Base-by-base conservation (phyloP, 2,888 invertebrate genomes). In the Philonicus albiceps region DNA sequence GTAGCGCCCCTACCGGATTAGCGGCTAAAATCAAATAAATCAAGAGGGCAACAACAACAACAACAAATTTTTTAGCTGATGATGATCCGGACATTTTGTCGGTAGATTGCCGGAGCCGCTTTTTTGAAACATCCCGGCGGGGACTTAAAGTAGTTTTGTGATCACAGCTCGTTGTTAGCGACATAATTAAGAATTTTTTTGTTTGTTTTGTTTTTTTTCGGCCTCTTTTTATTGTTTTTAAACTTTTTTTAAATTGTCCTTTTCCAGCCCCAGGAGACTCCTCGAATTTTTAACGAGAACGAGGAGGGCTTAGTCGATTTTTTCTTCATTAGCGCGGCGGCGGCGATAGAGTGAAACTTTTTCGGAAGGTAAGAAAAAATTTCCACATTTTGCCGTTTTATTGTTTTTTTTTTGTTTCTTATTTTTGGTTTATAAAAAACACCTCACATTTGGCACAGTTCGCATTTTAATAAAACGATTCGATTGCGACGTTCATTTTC, bases 61-160 rank as follows among this genome's bases (percentile, higher is more conserved):
- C 27, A 5, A 64, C n/a, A n/a, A n/a, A n/a, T n/a, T n/a, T 22
- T 22, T 7, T 49, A 0, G 43, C 30, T 4, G 30, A 49, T 11
- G 78, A 7, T n/a, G 34, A 13, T 8, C 30, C 31, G 6, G 37
- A 8, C 0, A 22, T 11, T 34, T 16, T 74, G n/a, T 11, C n/a
- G 74, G 37, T 4, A 1, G 49, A 40, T 2, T 64, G 73, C 40
- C 84, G 72, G 13, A 88, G 83, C 22, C 88, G 88, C 85, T 89
- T 89, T 22, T 87, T 88, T 78, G 88, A 88, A 6, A 89, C 88
- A 87, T 89, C 88, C 30, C 88, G 87, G 11, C 89, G 87, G 74
- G 88, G 88, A 88, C 88, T 89, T 88, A 88, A 87, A 88, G 88
- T 88, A 88, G 88, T 89, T 84, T 84, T 72, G n/a, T 84, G 84